Evolutionary conservation across 2,113 vertebrate genomes (phyloP).

Genomic region (Oncorhynchus gorbuscha): DNA sequence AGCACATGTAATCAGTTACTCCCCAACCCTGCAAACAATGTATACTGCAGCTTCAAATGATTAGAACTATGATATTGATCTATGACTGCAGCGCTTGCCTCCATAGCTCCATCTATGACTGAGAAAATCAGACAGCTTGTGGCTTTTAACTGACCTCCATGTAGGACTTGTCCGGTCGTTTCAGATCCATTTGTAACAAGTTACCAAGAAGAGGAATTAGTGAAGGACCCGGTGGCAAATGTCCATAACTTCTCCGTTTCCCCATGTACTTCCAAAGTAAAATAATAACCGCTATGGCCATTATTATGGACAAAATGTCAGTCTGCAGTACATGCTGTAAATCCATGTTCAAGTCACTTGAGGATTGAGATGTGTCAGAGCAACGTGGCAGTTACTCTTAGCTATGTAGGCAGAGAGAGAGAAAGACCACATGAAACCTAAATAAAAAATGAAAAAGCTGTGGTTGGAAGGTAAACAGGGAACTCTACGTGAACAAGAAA

Average conservation of each 20-base stretch:
- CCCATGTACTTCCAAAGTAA: conserved; percentile 9
- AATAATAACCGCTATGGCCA: conserved; percentile 8
- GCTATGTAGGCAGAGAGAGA: too few relatives aligned
- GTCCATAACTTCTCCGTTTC: conserved; percentile 1
- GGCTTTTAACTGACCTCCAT: conserved; percentile 67
- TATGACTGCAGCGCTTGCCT: background rate
- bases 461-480: too few relatives aligned
- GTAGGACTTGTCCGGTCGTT: conserved; percentile 68
- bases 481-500: too few relatives aligned
- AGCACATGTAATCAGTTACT: too few relatives aligned
- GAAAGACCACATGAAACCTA: too few relatives aligned
- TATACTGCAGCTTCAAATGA: background rate
- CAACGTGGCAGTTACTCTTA: too few relatives aligned
- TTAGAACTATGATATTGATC: background rate
- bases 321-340: conserved; percentile 5
- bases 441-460: too few relatives aligned
- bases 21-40: too few relatives aligned
- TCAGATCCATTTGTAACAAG: conserved; percentile 67
- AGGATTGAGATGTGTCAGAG: too few relatives aligned
- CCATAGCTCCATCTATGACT: background rate
- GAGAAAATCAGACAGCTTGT: background rate
- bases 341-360: conserved; percentile 24
- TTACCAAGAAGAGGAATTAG: conserved; percentile 77
- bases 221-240: conserved; percentile 77
- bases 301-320: conserved; percentile 2